Percentiles rank a stretch among this genome's conserved stretches.
Evolutionary conservation across 1,140 invertebrate species (phyloP).

Genomic region (Rhizoglyphus robini): DNA sequence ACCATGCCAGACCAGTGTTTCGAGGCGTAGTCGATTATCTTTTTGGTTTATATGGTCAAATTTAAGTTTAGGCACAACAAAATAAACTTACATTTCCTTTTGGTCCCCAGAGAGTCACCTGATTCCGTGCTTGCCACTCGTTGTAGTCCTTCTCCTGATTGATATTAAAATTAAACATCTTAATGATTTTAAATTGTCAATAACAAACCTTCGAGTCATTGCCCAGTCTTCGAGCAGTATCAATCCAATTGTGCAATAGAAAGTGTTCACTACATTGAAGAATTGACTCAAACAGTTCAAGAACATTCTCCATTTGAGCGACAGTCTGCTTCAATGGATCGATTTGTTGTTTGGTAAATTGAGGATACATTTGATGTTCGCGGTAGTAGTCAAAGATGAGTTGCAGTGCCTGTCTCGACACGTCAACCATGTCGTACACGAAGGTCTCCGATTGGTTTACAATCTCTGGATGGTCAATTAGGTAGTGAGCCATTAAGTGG

Average conservation of each 20-base stretch:
- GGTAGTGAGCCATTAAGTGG: constrained; percentile 17
- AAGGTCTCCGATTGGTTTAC: constrained; percentile 23
- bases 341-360: neutral
- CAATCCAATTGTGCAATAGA: constrained; percentile 54
- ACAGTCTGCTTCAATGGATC: neutral
- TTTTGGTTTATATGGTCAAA: neutral
- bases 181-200: too few species aligned
- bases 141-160: constrained; percentile 44
- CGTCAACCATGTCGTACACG: constrained; percentile 65
- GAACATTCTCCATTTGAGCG: neutral
- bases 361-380: neutral
- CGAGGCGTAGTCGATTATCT: constrained; percentile 25
- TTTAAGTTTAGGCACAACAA: neutral
- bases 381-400: constrained; percentile 37
- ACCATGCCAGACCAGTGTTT: constrained; percentile 34
- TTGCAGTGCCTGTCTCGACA: constrained; percentile 66
- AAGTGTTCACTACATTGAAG: constrained; percentile 44
- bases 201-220: neutral
- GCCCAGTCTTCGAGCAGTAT: constrained; percentile 45
- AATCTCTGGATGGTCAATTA: neutral
- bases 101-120: constrained; percentile 57
- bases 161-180: too few species aligned
- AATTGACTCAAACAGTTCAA: neutral
- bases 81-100: constrained; percentile 30
- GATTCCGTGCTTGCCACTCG: constrained; percentile 74